Conservation (phyloP, 2,113 vertebrate species). For the Chionodraco myersi region DNA sequence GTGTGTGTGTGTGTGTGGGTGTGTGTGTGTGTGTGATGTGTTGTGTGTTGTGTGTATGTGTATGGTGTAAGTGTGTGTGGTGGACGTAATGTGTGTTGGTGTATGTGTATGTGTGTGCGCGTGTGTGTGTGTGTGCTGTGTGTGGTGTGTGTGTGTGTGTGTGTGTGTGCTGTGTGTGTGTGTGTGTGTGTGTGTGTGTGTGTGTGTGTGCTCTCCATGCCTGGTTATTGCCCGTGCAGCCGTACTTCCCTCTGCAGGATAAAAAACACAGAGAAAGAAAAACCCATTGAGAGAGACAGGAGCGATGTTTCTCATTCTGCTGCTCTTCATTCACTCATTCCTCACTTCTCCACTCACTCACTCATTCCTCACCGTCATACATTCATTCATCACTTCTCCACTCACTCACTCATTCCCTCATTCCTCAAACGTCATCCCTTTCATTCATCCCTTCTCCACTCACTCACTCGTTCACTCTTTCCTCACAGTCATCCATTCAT, state of each 20-base stretch:
- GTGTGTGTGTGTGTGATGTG: neutral
- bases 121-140: slow-evolving; percentile 58
- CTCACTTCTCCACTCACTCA: slow-evolving; percentile 21
- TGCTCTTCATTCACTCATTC: slow-evolving; percentile 65
- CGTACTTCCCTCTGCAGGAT: slow-evolving; percentile 54
- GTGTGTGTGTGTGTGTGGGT: too few relatives aligned
- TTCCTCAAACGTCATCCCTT: too few relatives aligned
- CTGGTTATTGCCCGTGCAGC: slow-evolving; percentile 60
- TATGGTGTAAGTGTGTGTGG: slow-evolving; percentile 10
- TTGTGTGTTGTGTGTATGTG: slow-evolving; percentile 3
- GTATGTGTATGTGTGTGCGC: too few relatives aligned
- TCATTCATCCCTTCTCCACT: too few relatives aligned
- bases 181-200: slow-evolving; percentile 4
- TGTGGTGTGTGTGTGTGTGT: slow-evolving; percentile 2
- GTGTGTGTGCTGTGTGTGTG: slow-evolving; percentile 16
- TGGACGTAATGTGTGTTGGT: too few relatives aligned
- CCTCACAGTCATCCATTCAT: too few relatives aligned
- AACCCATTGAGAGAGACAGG: slow-evolving; percentile 51
- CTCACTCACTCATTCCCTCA: too few relatives aligned
- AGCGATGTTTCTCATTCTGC: slow-evolving; percentile 5
- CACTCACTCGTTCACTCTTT: too few relatives aligned
- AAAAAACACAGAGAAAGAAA: neutral
- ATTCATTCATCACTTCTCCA: too few relatives aligned
- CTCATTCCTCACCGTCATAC: too few relatives aligned
- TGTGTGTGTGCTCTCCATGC: slow-evolving; percentile 60